Base-by-base conservation (phyloP, 2,113 vertebrate species). In the Pteropus alecto region DNA sequence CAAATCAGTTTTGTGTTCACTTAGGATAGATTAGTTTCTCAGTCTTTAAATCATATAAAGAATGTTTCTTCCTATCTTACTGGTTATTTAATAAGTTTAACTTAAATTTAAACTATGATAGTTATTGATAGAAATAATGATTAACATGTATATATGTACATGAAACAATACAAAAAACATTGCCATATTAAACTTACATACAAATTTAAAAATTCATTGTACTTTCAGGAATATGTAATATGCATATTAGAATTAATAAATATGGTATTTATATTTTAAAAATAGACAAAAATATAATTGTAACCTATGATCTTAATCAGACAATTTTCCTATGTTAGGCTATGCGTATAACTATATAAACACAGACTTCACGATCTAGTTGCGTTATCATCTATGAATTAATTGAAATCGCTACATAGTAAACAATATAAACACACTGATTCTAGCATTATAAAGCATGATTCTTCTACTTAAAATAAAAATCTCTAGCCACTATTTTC, bases 1-100 rank as follows among this genome's bases (percentile, higher is more conserved):
- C 58, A 74, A 90, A 84, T 73, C 33, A 76, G 28, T 13, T 95
- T 95, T 92, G 28, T 21, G 46, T 48, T 48, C 46, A 70, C n/a
- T 46, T 0, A 63, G 15, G 6, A n/a, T 15, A 74, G 5, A 28
- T 79, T 48, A 26, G 22, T 95, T 61, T 88, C 6, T 95, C 65
- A 61, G 68, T 85, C 26, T 68, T 68, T 61, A 91, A 79, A 13
- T 46, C 6, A 7, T 51, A 43, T 76, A 68, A 82, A n/a, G 7
- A 73, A 12, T 63, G 21, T 48, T 48, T 48, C 46, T 82, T 60
- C 33, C 63, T 35, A 38, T 15, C 5, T 81, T 77, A 21, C 22
- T 35, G 46, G 26, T n/a, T 21, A 35, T 61, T 82, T 63, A 68
- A 35, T 65, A 56, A 63, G 3, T 73, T 43, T 11, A 13, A 48